Conservation (phyloP, 2,797 vertebrate species). For the Xiphophorus birchmanni region DNA sequence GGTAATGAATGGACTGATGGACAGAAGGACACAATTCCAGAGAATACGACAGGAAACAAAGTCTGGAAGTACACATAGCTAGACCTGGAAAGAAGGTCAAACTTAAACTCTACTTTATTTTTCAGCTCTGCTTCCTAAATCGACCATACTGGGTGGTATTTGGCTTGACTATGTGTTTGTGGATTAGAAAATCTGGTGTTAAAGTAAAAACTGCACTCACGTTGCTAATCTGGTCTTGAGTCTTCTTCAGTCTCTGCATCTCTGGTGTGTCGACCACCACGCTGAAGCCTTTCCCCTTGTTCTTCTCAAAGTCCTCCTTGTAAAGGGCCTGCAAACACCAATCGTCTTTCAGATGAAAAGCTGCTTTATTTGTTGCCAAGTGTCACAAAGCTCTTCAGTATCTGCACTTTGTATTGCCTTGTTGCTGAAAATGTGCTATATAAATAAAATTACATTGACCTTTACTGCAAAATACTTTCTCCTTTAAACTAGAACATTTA, state of each 20-base stretch:
- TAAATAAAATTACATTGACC: too few species aligned
- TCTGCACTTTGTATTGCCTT: background rate
- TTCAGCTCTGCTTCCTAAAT: background rate
- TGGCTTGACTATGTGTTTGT: background rate
- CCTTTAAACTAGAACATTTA: background rate
- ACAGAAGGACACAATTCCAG: background rate
- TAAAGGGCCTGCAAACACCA: slow-evolving; percentile 86
- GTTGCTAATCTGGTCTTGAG: slow-evolving; percentile 96
- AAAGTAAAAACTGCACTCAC: slow-evolving; percentile 71
- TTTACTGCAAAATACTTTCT: background rate
- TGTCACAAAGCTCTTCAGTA: background rate
- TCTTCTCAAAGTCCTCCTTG: slow-evolving; percentile 98
- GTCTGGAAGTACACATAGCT: background rate
- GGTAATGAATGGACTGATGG: background rate
- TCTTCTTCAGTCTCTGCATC: slow-evolving; percentile 94
- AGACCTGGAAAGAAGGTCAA: background rate
- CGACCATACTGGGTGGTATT: background rate
- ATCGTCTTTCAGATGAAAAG: background rate
- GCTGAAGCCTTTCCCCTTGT: slow-evolving; percentile 93
- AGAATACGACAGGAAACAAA: background rate
- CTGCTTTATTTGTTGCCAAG: slow-evolving; percentile 1
- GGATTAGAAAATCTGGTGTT: background rate
- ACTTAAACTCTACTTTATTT: background rate
- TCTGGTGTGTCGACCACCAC: slow-evolving; percentile 93
- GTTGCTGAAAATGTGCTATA: too few species aligned